These are phyloP conservation scores for Thera obeliscata DNA, from an alignment of 2,888 invertebrate species.

Conservation along the genomic window DNA sequence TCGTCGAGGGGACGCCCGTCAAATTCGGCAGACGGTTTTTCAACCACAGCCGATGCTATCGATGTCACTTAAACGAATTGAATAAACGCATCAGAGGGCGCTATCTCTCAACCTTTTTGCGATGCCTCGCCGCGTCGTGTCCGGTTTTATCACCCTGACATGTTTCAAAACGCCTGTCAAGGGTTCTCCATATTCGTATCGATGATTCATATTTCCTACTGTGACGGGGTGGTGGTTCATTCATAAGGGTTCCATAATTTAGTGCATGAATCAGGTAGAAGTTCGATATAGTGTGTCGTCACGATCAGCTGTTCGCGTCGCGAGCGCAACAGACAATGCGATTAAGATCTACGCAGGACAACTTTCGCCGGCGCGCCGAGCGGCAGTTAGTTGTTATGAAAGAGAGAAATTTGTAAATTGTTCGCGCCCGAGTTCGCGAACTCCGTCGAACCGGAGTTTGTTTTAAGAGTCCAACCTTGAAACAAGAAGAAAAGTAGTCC, in stretches of 20 bases:
- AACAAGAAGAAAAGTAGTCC: conserved; percentile 86
- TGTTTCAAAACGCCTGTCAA: conserved; percentile 49
- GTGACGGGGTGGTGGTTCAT: conserved; percentile 12
- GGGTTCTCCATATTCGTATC: conserved; percentile 42
- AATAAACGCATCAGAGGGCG: conserved; percentile 77
- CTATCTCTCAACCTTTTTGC: conserved; percentile 54
- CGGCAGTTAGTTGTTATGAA: conserved; percentile 86
- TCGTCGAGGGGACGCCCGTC: conserved; percentile 64
- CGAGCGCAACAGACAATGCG: conserved; percentile 85
- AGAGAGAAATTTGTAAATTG: conserved; percentile 86
- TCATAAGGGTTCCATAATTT: conserved; percentile 37
- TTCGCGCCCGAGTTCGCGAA: conserved; percentile 86
- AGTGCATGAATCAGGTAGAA: conserved; percentile 65
- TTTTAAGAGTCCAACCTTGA: conserved; percentile 86
- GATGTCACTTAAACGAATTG: conserved; percentile 84
- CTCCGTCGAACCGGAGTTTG: conserved; percentile 85
- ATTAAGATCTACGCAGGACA: conserved; percentile 86
- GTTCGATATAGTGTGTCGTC: conserved; percentile 75
- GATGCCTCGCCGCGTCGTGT: conserved; percentile 41
- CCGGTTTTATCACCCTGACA: conserved; percentile 49
- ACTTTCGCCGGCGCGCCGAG: conserved; percentile 84
- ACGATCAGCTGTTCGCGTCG: conserved; percentile 81
- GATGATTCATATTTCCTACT: conserved; percentile 29
- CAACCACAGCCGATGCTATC: conserved; percentile 77
- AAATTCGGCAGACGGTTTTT: conserved; percentile 77